Conservation (phyloP, 2,113 vertebrate species). For the Propithecus coquereli region DNA sequence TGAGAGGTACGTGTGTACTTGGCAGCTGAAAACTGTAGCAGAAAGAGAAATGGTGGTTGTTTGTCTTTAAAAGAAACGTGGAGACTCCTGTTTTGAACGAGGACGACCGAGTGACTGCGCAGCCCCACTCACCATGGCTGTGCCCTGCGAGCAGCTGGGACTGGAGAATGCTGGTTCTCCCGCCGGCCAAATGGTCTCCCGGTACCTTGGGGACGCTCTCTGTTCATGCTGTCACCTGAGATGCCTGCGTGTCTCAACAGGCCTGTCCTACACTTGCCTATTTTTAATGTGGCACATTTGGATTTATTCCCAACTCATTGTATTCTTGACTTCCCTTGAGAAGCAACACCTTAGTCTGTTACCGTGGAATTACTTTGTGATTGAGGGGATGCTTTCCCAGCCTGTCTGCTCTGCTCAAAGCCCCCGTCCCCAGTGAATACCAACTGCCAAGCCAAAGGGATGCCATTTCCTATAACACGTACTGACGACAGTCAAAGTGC, state of each 20-base stretch:
- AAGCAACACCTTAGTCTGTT: not conserved
- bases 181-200: not conserved
- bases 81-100: not conserved
- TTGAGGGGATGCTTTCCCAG: not conserved
- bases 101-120: rapidly evolving
- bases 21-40: not conserved
- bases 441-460: not conserved
- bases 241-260: not conserved
- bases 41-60: not conserved
- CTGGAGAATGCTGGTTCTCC: not conserved
- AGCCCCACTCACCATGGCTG: not conserved
- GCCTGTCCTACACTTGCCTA: not conserved
- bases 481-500: not conserved
- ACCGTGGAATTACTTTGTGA: not conserved
- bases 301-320: not conserved
- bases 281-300: not conserved
- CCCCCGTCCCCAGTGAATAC: not conserved
- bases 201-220: rapidly evolving
- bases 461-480: not conserved
- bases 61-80: not conserved
- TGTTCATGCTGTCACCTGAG: rapidly evolving
- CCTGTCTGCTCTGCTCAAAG: not conserved
- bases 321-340: not conserved
- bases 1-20: rapidly evolving
- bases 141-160: rapidly evolving